Evolutionary conservation across 2,797 vertebrate genomes (phyloP).

Genomic region (Cyprinella venusta): DNA sequence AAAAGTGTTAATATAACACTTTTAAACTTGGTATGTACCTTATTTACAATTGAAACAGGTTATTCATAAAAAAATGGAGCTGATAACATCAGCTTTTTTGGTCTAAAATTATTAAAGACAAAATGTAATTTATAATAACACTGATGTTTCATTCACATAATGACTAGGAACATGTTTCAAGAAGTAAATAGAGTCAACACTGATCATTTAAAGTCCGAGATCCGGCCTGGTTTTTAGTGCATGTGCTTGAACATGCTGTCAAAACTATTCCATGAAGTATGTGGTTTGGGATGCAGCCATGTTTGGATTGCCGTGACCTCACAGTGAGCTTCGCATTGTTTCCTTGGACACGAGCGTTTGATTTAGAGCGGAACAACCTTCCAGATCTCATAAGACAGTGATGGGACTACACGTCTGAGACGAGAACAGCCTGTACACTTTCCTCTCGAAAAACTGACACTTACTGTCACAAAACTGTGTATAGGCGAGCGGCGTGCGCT

Average conservation of each 20-base stretch:
- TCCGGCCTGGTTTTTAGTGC: too few species aligned
- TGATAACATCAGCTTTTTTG: neutral
- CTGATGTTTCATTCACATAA: neutral
- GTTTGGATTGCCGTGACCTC: constrained; percentile 21
- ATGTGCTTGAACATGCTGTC: neutral
- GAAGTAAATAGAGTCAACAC: neutral
- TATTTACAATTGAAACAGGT: neutral
- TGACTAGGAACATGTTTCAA: neutral
- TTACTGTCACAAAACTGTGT: constrained; percentile 34
- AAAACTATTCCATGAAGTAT: neutral
- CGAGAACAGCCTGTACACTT: constrained; percentile 23
- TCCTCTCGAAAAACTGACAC: constrained; percentile 17
- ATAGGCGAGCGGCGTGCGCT: constrained; percentile 7
- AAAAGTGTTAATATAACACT: too few species aligned
- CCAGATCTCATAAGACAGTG: constrained; percentile 5
- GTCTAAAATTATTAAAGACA: neutral
- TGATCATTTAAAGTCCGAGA: neutral
- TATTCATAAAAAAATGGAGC: too few species aligned
- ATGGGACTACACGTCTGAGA: neutral
- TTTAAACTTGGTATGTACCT: neutral
- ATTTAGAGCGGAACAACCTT: constrained; percentile 13
- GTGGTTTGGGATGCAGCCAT: neutral
- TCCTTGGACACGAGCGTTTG: neutral
- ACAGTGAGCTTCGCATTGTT: neutral
- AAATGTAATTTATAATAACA: neutral